phyloP scores from a whole-genome alignment of 1,140 invertebrate genomes.

The Orius insidiosus region DNA sequence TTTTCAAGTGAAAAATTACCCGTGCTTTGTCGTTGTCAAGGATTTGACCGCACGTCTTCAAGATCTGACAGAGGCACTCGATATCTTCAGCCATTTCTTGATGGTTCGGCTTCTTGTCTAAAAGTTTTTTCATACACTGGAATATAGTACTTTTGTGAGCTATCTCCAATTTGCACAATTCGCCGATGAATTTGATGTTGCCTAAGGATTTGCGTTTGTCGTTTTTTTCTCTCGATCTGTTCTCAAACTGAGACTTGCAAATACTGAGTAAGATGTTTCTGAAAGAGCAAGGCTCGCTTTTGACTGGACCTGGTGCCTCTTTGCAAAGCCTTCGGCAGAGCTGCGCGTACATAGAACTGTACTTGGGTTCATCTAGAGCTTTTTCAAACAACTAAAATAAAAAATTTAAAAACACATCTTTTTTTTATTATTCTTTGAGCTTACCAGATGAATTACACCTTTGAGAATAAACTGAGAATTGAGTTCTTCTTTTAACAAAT shows the following conservation, averaged over 20 bases:
- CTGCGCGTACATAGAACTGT: slow-evolving; percentile 99
- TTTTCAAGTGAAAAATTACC: slow-evolving; percentile 23
- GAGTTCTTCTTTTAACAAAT: slow-evolving; percentile 82
- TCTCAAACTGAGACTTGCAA: slow-evolving; percentile 90
- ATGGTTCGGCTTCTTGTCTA: slow-evolving; percentile 47
- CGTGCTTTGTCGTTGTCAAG: slow-evolving; percentile 83
- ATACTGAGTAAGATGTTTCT: slow-evolving; percentile 78
- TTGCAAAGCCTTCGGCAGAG: slow-evolving; percentile 94
- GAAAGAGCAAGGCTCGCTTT: slow-evolving; percentile 54
- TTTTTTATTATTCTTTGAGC: slow-evolving; percentile 19
- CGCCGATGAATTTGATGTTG: slow-evolving; percentile 95
- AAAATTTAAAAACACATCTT: slow-evolving; percentile 5
- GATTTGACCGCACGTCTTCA: slow-evolving; percentile 90
- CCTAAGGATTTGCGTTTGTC: slow-evolving; percentile 96
- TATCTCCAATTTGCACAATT: slow-evolving; percentile 93
- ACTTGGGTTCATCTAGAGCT: slow-evolving; percentile 98
- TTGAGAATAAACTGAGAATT: slow-evolving; percentile 86
- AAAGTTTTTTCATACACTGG: slow-evolving; percentile 79
- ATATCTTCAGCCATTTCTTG: slow-evolving; percentile 82
- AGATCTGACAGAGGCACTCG: slow-evolving; percentile 96
- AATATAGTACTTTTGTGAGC: slow-evolving; percentile 82
- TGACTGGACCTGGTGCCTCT: slow-evolving; percentile 69
- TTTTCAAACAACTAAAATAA: slow-evolving; percentile 86
- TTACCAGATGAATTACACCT: slow-evolving; percentile 81
- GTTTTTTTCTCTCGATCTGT: slow-evolving; percentile 54